These are phyloP conservation scores for Hydrocynus forskahlii DNA, from an alignment of 2,797 vertebrate species.

Conservation along the genomic window DNA sequence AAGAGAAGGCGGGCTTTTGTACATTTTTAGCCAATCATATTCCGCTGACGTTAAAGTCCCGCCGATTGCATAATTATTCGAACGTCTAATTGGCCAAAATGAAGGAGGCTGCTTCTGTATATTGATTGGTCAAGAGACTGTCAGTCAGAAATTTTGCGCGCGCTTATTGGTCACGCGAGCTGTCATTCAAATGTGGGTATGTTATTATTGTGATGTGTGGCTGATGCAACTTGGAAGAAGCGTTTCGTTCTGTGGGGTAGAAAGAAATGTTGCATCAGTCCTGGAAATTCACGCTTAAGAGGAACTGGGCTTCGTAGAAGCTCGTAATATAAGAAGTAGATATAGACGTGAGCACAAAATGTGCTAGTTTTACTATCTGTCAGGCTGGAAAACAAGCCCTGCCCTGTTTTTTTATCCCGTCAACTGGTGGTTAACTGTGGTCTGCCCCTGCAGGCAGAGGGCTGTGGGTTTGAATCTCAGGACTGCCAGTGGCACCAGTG, in stretches of 20 bases:
- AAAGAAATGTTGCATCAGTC: constrained; percentile 73
- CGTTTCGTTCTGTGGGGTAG: constrained; percentile 58
- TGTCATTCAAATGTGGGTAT: constrained; percentile 52
- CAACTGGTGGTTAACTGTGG: too few species aligned
- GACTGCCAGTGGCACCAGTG: too few species aligned
- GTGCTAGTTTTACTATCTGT: background rate
- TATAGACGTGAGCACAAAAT: background rate
- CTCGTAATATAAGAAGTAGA: too few species aligned
- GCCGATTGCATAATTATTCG: background rate
- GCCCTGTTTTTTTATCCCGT: too few species aligned
- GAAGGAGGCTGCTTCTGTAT: accelerated
- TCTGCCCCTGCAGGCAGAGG: too few species aligned
- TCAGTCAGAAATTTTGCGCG: constrained; percentile 20
- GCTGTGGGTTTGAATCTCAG: too few species aligned
- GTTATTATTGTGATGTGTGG: constrained; percentile 18
- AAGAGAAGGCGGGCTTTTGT: accelerated
- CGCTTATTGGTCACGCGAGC: constrained; percentile 56
- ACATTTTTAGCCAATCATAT: constrained; percentile 55
- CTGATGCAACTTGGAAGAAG: constrained; percentile 76
- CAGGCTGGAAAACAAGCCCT: too few species aligned
- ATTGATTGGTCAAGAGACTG: constrained; percentile 46
- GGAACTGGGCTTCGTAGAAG: background rate
- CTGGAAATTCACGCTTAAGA: background rate
- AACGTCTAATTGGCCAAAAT: constrained; percentile 54
- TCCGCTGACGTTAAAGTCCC: constrained; percentile 44